Base-by-base conservation (phyloP, 2,113 vertebrate species). In the Colistium nudipinnis region DNA sequence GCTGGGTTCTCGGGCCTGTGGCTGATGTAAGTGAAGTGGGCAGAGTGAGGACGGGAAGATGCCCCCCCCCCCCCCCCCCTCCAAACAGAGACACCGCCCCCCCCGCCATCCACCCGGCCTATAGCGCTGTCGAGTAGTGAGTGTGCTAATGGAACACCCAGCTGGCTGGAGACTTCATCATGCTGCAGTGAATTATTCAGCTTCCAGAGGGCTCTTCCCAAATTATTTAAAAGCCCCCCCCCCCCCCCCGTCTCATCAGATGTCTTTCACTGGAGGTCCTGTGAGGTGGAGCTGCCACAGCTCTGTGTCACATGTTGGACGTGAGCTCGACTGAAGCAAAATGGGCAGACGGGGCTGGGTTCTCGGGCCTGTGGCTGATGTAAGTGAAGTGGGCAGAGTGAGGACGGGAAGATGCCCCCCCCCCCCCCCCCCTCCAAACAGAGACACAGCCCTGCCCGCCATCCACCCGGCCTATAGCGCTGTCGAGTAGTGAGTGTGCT, bases 181-280 rank as follows among this genome's bases (percentile, higher is more conserved):
- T 56, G 76, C 82, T 65, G 59, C 64, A 36, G 88, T 93, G 82
- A 92, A 93, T 93, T 90, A 93, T 93, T 93, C 83, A 93, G 74
- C 73, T 86, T 89, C 84, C 85, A 88, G 60, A 81, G 82, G 86
- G 81, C 59, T 84, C 75, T 82, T 45, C 89, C 61, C 89, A 91
- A 92, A 93, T 93, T 70, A 92, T 93, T 92, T 87, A 93, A 89
- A 87, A 90, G 82, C 44, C 68, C 43, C 20, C 44, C 56, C n/a
- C n/a, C n/a, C n/a, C n/a, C n/a, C 17, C 16, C 19, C 9, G 64
- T 53, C 19, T 62, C 9, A 0, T 72, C 56, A 66, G 35, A 65
- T 59, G 38, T 47, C 64, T 39, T 38, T 22, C 27, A 31, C 43
- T 1, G 12, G 17, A n/a, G 64, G 52, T 76, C 60, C n/a, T 86